Base-by-base conservation (phyloP, 1,140 invertebrate species). In the Palaemon carinicauda region DNA sequence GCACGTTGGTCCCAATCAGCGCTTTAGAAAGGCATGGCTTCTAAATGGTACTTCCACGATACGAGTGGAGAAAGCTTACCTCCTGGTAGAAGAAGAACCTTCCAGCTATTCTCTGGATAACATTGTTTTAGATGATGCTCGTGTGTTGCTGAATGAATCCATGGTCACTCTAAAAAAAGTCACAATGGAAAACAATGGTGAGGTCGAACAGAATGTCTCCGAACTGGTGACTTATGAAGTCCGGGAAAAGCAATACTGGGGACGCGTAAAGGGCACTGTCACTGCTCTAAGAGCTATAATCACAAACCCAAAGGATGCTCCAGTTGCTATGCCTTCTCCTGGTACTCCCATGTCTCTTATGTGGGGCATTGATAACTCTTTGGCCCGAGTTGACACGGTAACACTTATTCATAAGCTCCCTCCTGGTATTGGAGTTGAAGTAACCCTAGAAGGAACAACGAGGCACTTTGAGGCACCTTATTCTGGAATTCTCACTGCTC, bases 391-490 rank as follows among this genome's bases (percentile, higher is more conserved):
- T 15, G 73, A 86, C 27, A 82, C 31, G 10, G 14, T 65, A 5
- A 78, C 60, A 21, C 41, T 88, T 17, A 60, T 69, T 10, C 79
- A 81, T 21, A 54, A 31, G 1, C 81, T 88, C 15, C 88, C 88
- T 17, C 3, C 77, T 17, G 88, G 88, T 19, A 83, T 86, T 21
- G 88, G 88, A 33, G 84, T 88, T 19, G 81, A 88, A 50, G 88
- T 82, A 31, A 52, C 75, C 2, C 19, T 88, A 19, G 50, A 79
- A 27, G 88, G 88, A 10, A 85, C 51, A 33, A 29, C 77, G 56
- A 60, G 88, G 77, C 71, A 88, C 53, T 88, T 82, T 73, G 88
- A 88, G 77, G 88, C 88, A 9, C 88, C 88, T 51, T 88, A 88
- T 50, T 82, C 31, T 54, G 88, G 51, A 69, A 78, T 79, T 21